Conservation (phyloP, 1,140 invertebrate species). For the Eurosta solidaginis region DNA sequence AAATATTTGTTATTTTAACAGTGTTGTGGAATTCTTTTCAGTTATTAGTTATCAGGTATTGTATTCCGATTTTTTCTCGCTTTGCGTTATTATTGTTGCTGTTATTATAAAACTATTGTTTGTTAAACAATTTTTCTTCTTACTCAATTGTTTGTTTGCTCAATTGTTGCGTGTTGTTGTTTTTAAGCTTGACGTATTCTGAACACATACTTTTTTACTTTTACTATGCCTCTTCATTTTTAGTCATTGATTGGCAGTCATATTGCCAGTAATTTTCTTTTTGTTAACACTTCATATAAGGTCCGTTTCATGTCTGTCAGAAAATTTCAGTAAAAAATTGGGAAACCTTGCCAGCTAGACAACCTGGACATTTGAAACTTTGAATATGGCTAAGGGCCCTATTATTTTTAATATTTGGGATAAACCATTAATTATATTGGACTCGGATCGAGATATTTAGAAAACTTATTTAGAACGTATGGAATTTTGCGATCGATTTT, state of each 20-base stretch:
- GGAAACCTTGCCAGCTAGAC: too few relatives aligned
- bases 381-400: too few relatives aligned
- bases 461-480: too few relatives aligned
- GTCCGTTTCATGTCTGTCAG: too few relatives aligned
- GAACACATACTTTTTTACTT: neutral
- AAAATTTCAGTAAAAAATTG: too few relatives aligned
- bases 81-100: neutral
- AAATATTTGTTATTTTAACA: slow-evolving; percentile 37
- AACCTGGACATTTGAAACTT: too few relatives aligned
- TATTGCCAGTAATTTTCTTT: too few relatives aligned
- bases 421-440: too few relatives aligned
- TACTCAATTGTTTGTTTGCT: slow-evolving; percentile 6
- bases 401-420: too few relatives aligned
- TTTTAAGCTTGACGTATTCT: neutral
- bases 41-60: slow-evolving; percentile 9
- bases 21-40: slow-evolving; percentile 22
- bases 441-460: too few relatives aligned
- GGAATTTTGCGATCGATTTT: too few relatives aligned
- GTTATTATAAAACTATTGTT: slow-evolving; percentile 31
- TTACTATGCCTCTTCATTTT: neutral
- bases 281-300: too few relatives aligned
- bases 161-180: slow-evolving; percentile 1
- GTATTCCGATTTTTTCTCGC: neutral
- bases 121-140: slow-evolving; percentile 31
- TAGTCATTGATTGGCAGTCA: neutral